Evolutionary conservation across 1,140 invertebrate species (phyloP), one percentile per base, ranked within the genome.

Genomic region (Ips typographus): DNA sequence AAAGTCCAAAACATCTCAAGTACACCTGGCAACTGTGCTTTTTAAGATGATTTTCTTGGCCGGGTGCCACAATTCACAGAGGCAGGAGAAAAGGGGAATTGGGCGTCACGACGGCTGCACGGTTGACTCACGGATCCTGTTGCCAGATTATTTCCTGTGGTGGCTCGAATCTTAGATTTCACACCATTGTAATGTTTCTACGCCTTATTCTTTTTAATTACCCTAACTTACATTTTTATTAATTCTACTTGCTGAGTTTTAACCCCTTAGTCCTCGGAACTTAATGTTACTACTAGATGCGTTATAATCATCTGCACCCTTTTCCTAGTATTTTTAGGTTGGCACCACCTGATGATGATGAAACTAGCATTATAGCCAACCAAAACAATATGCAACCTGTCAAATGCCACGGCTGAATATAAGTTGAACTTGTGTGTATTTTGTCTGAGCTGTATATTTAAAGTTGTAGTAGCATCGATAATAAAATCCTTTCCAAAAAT

Each of bases 401-500:
- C 44, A 63, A 51, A 52, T 53, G 49, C 37, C 37, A 63, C 44
- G 61, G 61, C 61, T 53, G 53, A 65, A 65, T 65, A 65, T 65
- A 55, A 39, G 38, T 59, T 66, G 42, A 56, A 57, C 53, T 40
- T 49, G 41, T 62, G 51, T 59, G 55, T 69, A 69, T 69, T 69
- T 69, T 69, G 67, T 49, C 67, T 57, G 59, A 5, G 53, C 67
- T 40, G 51, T 64, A 66, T 63, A 69, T 69, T 69, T 69, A 60
- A 63, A 69, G 67, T 69, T 68, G 39, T 68, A 61, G 57, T 56
- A 69, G 67, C 67, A 69, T 69, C 67, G 67, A 69, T 69, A 69
- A 69, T 69, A 69, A 70, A 70, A 70, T 65, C 40, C 39, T 70
- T 70, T 70, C 68, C 61, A 65, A 65, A 70, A 70, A 70, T 70